phyloP scores from a whole-genome alignment of 2,888 invertebrate species.

The Paralinhomoeus sp. region DNA sequence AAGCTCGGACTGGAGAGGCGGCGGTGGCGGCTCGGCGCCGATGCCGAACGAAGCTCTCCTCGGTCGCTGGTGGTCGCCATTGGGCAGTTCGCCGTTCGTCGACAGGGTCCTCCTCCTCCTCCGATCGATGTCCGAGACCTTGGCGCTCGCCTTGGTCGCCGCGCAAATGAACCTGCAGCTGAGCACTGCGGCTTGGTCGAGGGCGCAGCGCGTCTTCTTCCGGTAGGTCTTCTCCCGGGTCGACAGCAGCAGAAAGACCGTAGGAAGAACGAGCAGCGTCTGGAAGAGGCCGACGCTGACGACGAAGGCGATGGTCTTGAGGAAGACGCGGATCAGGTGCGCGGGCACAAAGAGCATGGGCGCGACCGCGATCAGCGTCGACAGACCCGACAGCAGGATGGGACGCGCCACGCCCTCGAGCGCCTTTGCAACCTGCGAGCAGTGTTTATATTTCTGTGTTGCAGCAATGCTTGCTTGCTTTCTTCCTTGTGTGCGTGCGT shows the following conservation, averaged over 20 bases:
- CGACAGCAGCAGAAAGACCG: background rate
- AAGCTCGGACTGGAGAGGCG: too few relatives aligned
- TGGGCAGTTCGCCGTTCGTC: too few relatives aligned
- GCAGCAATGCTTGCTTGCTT: background rate
- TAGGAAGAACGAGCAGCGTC: background rate
- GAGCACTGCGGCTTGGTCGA: too few relatives aligned
- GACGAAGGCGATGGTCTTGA: slow-evolving; percentile 1
- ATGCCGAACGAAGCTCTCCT: too few relatives aligned
- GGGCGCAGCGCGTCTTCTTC: too few relatives aligned
- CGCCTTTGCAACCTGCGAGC: background rate
- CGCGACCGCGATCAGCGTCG: background rate
- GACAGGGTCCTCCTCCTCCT: too few relatives aligned
- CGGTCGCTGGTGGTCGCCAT: too few relatives aligned
- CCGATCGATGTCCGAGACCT: too few relatives aligned
- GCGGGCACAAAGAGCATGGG: background rate
- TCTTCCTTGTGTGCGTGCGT: background rate
- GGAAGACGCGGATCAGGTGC: slow-evolving; percentile 1
- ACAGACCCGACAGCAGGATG: background rate
- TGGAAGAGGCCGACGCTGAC: background rate
- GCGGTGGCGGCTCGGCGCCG: too few relatives aligned
- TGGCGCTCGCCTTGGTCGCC: too few relatives aligned
- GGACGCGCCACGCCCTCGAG: background rate
- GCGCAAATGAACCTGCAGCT: too few relatives aligned
- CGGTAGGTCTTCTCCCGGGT: too few relatives aligned
- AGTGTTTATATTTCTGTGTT: background rate